Base-by-base conservation (phyloP, 2,113 vertebrate species). In the Syngnathoides biaculeatus region DNA sequence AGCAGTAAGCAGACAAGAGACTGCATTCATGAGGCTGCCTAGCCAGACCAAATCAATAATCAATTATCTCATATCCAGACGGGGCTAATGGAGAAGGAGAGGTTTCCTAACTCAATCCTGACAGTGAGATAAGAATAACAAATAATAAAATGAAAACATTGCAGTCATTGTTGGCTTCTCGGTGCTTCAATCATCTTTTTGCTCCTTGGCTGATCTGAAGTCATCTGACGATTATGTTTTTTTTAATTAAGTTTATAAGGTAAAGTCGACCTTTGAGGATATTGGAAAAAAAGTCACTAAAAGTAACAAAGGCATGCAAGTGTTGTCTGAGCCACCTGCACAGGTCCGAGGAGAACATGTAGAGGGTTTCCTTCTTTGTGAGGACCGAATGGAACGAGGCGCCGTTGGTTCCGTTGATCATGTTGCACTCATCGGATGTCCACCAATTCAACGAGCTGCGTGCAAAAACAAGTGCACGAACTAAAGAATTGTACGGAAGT, bases 321-420 rank as follows among this genome's bases (percentile, higher is more conserved):
- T 30, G 55, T 57, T 39, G 35, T 20, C 1, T 19, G 30, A 66
- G 88, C 87, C 81, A 98, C 97, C 97, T 95, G 91, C 97, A 99
- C 67, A 99, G 92, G 64, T 99, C 97, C 3, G 97, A 96, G 17
- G 95, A 91, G 80, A 98, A 99, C 68, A 97, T 90, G 76, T 94
- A 95, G 50, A 99, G 91, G 1, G 63, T 75, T 79, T 98, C 97
- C 0, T 93, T 89, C 84, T 93, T 95, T 63, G 61, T 85, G 83
- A 98, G 77, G 58, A 98, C 65, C 0, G 97, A 93, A 68, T 98
- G 96, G 72, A 98, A 98, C 35, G 91, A 92, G 0, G 92, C 93
- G n/a, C 95, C 97, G 14, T 95, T 95, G 9, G 97, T 98, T 53
- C 97, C 97, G 27, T 98, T 99, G 69, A 99, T 98, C 96, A 96